Conservation (phyloP, 2,888 invertebrate genomes). For the Epinotia nisella region DNA sequence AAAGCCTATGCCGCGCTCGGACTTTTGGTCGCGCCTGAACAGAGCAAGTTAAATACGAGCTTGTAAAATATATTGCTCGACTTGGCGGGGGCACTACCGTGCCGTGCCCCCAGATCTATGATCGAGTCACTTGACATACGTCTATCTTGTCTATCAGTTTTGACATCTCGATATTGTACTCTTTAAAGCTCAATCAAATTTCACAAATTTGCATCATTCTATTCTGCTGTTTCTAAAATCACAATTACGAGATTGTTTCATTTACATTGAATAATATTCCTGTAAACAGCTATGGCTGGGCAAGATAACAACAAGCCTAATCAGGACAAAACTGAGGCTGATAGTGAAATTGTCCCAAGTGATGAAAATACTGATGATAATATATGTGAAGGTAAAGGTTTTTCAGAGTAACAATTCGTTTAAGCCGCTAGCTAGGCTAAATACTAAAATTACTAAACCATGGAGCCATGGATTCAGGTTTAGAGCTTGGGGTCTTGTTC, state of each 20-base stretch:
- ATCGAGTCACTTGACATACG: slow-evolving; percentile 36
- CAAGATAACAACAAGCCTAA: slow-evolving; percentile 61
- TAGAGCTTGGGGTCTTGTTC: too few species aligned
- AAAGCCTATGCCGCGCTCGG: too few species aligned
- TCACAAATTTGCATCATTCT: not conserved
- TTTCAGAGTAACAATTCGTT: not conserved
- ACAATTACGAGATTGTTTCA: not conserved
- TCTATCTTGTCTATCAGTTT: slow-evolving; percentile 40
- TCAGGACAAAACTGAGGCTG: slow-evolving; percentile 52
- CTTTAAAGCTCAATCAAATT: too few species aligned
- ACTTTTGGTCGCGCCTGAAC: too few species aligned
- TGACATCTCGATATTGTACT: too few species aligned
- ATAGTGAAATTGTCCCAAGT: slow-evolving; percentile 54
- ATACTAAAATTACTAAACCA: not conserved
- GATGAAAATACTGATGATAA: slow-evolving; percentile 56
- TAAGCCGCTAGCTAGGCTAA: not conserved
- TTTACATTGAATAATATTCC: slow-evolving; percentile 16
- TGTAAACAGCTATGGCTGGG: slow-evolving; percentile 59
- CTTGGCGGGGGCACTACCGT: too few species aligned
- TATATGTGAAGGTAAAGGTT: slow-evolving; percentile 60
- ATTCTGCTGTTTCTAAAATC: not conserved
- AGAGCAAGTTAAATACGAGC: too few species aligned
- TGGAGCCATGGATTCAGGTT: not conserved
- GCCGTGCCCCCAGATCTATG: too few species aligned
- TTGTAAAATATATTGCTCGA: too few species aligned